Evolutionary conservation across 2,797 vertebrate genomes (phyloP).

Genomic region (Macrochelys suwanniensis): DNA sequence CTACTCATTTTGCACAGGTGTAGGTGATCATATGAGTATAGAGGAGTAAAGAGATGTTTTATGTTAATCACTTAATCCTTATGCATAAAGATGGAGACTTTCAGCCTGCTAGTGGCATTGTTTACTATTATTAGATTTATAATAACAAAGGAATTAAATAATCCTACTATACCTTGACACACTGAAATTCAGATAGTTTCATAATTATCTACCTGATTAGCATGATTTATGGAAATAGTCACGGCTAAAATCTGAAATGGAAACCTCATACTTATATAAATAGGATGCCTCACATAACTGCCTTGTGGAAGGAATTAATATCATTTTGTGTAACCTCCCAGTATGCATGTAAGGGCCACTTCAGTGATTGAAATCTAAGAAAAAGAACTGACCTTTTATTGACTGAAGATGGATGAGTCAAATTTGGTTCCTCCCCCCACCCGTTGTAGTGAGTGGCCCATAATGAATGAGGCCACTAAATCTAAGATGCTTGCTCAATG

Average conservation of each 20-base stretch:
- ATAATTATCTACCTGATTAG: background rate
- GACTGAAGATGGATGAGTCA: background rate
- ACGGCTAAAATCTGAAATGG: background rate
- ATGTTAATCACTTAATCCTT: background rate
- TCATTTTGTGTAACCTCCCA: background rate
- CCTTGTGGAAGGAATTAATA: background rate
- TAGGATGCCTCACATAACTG: background rate
- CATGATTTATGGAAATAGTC: background rate
- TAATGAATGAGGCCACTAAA: background rate
- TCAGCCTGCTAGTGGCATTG: background rate
- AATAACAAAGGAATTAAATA: background rate
- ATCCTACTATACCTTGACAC: background rate
- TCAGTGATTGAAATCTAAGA: background rate
- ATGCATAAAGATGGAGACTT: background rate
- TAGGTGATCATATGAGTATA: background rate
- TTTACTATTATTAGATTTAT: background rate
- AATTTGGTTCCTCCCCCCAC: background rate
- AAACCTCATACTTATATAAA: background rate
- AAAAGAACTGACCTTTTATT: background rate
- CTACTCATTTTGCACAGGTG: background rate
- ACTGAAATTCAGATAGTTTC: background rate
- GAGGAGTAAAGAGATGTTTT: background rate
- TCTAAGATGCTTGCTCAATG: background rate
- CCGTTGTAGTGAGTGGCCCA: background rate
- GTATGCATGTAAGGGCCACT: background rate